A percentile compares a stretch with the other conserved stretches of the same genome.
These are phyloP conservation scores for Cyprichromis sp. DNA, from an alignment of 2,113 vertebrate species.

Conservation along the genomic window DNA sequence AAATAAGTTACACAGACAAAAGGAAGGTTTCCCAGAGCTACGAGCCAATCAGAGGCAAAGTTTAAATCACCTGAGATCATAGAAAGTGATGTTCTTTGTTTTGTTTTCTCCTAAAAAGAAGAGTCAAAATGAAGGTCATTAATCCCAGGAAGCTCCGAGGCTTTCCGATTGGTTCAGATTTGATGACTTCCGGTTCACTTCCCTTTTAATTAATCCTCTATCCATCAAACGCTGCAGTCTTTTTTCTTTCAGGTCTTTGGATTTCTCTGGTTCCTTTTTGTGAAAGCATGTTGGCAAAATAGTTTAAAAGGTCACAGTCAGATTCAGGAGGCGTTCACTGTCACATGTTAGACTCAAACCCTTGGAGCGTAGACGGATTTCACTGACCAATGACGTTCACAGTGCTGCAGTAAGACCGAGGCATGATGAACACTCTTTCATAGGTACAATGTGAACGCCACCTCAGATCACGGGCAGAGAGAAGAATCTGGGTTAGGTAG, in stretches of 20 bases:
- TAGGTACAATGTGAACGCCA: not conserved
- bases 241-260: not conserved
- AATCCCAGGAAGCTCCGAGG: not conserved
- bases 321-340: not conserved
- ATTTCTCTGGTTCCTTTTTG: not conserved
- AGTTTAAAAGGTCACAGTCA: not conserved
- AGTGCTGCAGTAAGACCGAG: not conserved
- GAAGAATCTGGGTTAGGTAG: slow-evolving; percentile 18
- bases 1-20: not conserved
- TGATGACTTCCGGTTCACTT: not conserved
- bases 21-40: not conserved
- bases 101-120: not conserved
- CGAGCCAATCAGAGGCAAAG: slow-evolving; percentile 7
- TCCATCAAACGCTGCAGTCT: not conserved
- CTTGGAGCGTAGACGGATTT: not conserved
- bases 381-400: not conserved
- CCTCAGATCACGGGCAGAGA: not conserved
- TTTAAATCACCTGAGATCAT: slow-evolving; percentile 7
- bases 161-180: not conserved
- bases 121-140: not conserved
- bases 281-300: slow-evolving; percentile 2
- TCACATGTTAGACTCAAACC: not conserved
- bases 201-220: not conserved
- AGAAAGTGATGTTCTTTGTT: not conserved
- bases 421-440: not conserved